phyloP scores from a whole-genome alignment of 2,888 invertebrate species.

The Harmothoe impar region DNA sequence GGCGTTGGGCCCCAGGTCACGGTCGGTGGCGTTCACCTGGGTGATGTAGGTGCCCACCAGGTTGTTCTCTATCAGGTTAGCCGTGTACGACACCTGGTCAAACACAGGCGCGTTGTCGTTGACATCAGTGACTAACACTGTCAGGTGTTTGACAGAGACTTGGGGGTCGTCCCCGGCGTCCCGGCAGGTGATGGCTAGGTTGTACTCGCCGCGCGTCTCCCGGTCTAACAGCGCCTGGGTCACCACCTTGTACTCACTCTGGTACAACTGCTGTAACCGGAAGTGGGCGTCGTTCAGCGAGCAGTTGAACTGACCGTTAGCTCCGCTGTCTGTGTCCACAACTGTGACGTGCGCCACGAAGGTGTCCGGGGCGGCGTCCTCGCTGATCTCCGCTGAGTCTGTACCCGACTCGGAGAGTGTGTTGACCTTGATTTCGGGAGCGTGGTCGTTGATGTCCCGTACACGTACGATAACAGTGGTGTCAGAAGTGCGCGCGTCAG shows the following conservation, averaged over 20 bases:
- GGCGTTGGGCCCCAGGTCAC: conserved; percentile 92
- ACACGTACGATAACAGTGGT: conserved; percentile 86
- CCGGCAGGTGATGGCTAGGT: conserved; percentile 88
- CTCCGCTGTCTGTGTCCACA: conserved; percentile 94
- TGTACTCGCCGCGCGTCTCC: conserved; percentile 95
- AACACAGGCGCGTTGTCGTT: conserved; percentile 86
- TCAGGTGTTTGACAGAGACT: conserved; percentile 62
- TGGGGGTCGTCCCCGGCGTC: conserved; percentile 66
- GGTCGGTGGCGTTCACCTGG: conserved; percentile 90
- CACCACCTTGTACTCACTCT: conserved; percentile 86
- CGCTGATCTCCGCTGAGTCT: conserved; percentile 85
- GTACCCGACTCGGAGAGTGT: conserved; percentile 92
- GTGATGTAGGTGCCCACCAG: conserved; percentile 90
- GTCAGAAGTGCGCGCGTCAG: conserved; percentile 89
- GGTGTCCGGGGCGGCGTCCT: conserved; percentile 92
- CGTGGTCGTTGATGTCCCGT: conserved; percentile 93
- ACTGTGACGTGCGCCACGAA: conserved; percentile 97
- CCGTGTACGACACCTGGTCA: conserved; percentile 86
- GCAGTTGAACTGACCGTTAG: conserved; percentile 90
- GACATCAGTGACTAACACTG: conserved; percentile 66
- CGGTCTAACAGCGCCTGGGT: conserved; percentile 95
- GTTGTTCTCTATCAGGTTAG: conserved; percentile 90
- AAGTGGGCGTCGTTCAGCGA: conserved; percentile 93
- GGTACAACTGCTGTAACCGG: conserved; percentile 90
- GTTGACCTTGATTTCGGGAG: conserved; percentile 92